Evolutionary conservation across 2,797 vertebrate species (phyloP).

Genomic region (Anisognathus igniventris): DNA sequence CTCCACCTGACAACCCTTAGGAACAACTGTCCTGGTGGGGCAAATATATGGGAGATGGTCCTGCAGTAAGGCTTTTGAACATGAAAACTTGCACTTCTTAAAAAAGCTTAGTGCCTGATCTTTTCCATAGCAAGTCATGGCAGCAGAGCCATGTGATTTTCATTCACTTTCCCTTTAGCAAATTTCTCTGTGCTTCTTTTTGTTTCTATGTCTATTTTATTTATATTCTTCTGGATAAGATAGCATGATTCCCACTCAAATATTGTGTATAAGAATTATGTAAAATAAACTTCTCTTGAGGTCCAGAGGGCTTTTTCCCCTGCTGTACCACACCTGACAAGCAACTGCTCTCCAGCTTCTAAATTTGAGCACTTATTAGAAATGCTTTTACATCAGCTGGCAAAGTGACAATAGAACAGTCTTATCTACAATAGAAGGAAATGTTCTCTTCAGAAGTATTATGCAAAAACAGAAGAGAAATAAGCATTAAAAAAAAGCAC

Average conservation of each 20-base stretch:
- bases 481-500: background rate
- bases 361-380: conserved; percentile 28
- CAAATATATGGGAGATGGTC: background rate
- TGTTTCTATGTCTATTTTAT: background rate
- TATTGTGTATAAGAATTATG: background rate
- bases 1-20: background rate
- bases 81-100: background rate
- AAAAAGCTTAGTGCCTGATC: background rate
- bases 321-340: background rate
- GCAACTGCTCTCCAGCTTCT: background rate
- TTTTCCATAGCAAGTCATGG: background rate
- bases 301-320: background rate
- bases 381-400: conserved; percentile 23
- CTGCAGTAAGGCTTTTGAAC: background rate
- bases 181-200: background rate
- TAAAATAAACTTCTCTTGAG: background rate
- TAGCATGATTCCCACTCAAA: background rate
- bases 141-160: background rate
- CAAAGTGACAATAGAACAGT: conserved; percentile 22
- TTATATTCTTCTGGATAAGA: conserved; percentile 7
- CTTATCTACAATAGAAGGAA: background rate
- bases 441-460: conserved; percentile 21
- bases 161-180: background rate
- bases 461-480: background rate
- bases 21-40: background rate